phyloP scores from a whole-genome alignment of 2,113 vertebrate species.

The Ceyx melanurus region DNA sequence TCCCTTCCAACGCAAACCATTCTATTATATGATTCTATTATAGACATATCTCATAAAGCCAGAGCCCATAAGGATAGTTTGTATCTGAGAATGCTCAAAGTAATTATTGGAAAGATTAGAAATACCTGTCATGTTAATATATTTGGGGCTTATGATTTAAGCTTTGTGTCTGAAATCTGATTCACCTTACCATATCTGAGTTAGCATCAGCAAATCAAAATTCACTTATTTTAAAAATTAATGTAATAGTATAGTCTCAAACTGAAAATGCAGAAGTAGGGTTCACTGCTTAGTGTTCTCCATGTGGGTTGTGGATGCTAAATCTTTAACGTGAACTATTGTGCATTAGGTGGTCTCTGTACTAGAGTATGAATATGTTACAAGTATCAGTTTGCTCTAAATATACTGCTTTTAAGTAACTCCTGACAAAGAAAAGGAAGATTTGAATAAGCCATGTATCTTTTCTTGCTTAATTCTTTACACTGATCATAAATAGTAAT shows the following conservation, averaged over 20 bases:
- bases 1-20: background rate
- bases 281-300: background rate
- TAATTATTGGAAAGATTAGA: conserved; percentile 54
- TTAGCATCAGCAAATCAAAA: background rate
- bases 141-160: background rate
- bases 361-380: background rate
- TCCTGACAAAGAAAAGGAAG: conserved; percentile 30
- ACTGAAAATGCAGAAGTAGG: background rate
- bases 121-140: background rate
- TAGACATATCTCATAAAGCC: background rate
- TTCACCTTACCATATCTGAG: background rate
- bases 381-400: background rate
- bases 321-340: background rate
- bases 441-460: background rate
- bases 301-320: background rate
- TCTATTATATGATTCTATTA: background rate
- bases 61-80: background rate
- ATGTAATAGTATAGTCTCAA: background rate
- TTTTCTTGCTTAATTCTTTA: conserved; percentile 43
- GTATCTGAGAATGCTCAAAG: conserved; percentile 6
- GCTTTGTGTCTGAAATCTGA: background rate
- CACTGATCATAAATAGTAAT: conserved; percentile 30
- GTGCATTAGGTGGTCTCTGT: background rate
- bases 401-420: conserved; percentile 13
- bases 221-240: background rate